These are phyloP conservation scores for Pangasius larnaudii DNA, from an alignment of 2,797 vertebrate species.

Conservation along the genomic window DNA sequence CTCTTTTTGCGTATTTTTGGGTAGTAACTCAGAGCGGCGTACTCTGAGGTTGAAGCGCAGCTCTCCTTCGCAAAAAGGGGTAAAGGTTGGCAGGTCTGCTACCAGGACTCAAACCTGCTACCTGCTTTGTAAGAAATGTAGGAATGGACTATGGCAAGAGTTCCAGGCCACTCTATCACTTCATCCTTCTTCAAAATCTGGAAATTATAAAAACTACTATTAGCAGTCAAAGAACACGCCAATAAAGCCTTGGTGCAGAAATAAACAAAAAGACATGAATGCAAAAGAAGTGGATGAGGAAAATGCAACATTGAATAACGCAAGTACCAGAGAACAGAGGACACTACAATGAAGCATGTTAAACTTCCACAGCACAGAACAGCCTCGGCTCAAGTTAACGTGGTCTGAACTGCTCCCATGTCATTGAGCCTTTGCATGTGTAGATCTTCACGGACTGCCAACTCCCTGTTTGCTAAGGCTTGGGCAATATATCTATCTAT, in stretches of 20 bases:
- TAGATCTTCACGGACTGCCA: not conserved
- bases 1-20: not conserved
- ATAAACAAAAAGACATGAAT: constrained; percentile 27
- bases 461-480: not conserved
- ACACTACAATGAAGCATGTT: constrained; percentile 28
- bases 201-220: constrained; percentile 14
- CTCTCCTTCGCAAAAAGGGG: not conserved
- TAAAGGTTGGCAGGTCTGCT: not conserved
- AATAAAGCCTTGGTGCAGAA: not conserved
- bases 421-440: not conserved
- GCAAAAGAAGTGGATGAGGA: constrained; percentile 22
- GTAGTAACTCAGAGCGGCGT: too few species aligned
- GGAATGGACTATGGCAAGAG: constrained; percentile 89
- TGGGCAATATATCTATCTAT: not conserved
- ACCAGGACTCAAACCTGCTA: constrained; percentile 56
- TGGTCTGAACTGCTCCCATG: not conserved
- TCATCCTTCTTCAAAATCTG: constrained; percentile 90
- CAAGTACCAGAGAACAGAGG: constrained; percentile 24
- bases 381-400: constrained; percentile 22
- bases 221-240: constrained; percentile 6
- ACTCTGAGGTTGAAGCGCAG: not conserved
- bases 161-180: constrained; percentile 89
- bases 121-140: constrained; percentile 93
- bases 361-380: constrained; percentile 48
- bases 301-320: constrained; percentile 45